A percentile compares a stretch with the other conserved stretches of the same genome.
Evolutionary conservation across 2,797 vertebrate species (phyloP).

Genomic region (Mallotus villosus): DNA sequence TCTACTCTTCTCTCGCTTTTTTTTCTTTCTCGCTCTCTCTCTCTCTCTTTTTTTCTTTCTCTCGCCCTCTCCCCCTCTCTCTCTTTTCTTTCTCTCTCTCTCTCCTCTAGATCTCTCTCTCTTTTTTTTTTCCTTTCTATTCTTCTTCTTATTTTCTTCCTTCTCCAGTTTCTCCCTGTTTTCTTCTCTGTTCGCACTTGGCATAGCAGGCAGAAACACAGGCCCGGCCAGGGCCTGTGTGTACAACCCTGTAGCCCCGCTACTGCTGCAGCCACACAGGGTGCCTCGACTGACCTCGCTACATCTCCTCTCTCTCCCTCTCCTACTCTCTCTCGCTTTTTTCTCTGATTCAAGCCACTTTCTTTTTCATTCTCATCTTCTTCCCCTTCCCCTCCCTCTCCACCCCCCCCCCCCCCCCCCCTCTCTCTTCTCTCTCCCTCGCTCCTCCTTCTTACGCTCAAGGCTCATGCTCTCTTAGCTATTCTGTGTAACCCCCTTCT

Average conservation of each 20-base stretch:
- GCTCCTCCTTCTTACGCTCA: not conserved
- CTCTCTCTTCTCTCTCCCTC: conserved; percentile 11
- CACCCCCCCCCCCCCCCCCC: not conserved
- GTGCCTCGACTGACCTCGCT: not conserved
- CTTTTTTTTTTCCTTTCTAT: too few relatives aligned
- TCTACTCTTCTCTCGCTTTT: too few relatives aligned
- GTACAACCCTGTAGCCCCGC: not conserved
- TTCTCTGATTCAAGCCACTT: conserved; percentile 13
- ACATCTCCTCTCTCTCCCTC: not conserved
- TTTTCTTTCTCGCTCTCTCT: too few relatives aligned
- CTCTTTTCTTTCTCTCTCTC: too few relatives aligned
- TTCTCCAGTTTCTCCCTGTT: too few relatives aligned
- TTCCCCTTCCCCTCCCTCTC: conserved; percentile 5
- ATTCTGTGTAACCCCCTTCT: not conserved
- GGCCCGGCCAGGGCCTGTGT: conserved; percentile 2
- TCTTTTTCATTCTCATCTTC: conserved; percentile 14
- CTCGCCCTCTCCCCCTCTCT: too few relatives aligned
- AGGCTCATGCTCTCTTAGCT: too few relatives aligned
- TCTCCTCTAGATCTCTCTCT: too few relatives aligned
- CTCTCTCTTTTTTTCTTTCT: too few relatives aligned
- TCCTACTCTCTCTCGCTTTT: conserved; percentile 25
- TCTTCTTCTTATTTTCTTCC: too few relatives aligned
- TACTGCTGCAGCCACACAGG: conserved; percentile 16
- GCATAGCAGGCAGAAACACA: not conserved
- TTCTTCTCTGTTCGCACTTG: conserved; percentile 6